Conservation (phyloP, 2,888 invertebrate species). For the Eilema depressum region DNA sequence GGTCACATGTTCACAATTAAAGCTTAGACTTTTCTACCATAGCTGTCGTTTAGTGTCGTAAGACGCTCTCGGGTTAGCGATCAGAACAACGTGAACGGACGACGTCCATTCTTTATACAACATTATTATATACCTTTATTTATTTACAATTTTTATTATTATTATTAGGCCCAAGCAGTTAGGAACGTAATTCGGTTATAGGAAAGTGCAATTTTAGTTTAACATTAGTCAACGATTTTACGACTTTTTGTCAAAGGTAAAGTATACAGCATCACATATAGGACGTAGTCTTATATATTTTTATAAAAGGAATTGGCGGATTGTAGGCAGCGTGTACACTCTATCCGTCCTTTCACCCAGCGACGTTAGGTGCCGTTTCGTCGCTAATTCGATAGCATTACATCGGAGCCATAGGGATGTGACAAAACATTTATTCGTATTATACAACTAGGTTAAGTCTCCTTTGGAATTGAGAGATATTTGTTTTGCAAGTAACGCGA, state of each 20-base stretch:
- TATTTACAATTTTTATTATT: constrained; percentile 24
- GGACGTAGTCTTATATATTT: constrained; percentile 24
- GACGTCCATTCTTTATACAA: constrained; percentile 25
- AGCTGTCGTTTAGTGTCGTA: constrained; percentile 53
- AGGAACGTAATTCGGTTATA: constrained; percentile 21
- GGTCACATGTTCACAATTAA: constrained; percentile 47
- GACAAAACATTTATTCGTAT: constrained; percentile 83
- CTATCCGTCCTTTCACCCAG: constrained; percentile 22
- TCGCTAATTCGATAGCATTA: constrained; percentile 62
- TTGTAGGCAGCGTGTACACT: constrained; percentile 21
- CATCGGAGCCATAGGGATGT: constrained; percentile 78
- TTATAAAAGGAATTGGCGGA: constrained; percentile 29
- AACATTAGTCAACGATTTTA: constrained; percentile 20
- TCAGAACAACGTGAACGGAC: constrained; percentile 26
- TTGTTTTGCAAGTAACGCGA: constrained; percentile 76
- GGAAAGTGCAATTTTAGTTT: constrained; percentile 33
- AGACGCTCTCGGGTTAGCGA: constrained; percentile 58
- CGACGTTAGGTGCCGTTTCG: constrained; percentile 40
- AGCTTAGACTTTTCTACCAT: constrained; percentile 75
- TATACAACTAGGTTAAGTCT: constrained; percentile 79
- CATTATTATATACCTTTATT: constrained; percentile 24
- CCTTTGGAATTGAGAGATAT: constrained; percentile 81
- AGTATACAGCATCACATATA: constrained; percentile 35
- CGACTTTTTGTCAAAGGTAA: constrained; percentile 33
- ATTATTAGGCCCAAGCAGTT: constrained; percentile 13